phyloP scores from a whole-genome alignment of 2,113 vertebrate species.

The Crypturellus undulatus region DNA sequence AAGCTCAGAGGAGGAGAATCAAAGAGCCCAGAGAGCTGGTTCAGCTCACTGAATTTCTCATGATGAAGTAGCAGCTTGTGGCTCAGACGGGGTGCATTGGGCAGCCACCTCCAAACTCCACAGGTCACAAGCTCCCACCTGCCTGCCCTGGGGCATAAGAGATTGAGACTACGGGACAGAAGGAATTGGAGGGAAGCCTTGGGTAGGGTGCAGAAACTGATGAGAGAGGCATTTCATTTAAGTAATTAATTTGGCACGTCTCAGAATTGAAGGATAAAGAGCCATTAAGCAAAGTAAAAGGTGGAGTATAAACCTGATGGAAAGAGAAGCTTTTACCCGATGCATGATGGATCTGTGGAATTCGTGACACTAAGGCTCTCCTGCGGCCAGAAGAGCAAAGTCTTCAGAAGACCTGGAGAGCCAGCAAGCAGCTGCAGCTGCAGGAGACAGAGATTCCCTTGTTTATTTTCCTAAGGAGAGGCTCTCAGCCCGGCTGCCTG shows the following conservation, averaged over 20 bases:
- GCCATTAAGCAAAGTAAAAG: background rate
- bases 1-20: slow-evolving; percentile 22
- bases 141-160: background rate
- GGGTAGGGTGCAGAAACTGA: background rate
- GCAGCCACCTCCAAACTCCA: background rate
- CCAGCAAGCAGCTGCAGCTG: background rate
- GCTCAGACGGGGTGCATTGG: background rate
- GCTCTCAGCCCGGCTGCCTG: background rate
- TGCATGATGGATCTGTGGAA: background rate
- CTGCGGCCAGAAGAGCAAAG: background rate
- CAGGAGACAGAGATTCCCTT: background rate
- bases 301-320: slow-evolving; percentile 11
- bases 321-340: background rate
- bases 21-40: background rate
- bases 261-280: background rate
- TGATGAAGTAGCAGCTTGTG: background rate
- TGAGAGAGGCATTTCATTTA: background rate
- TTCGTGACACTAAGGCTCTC: background rate
- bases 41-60: background rate
- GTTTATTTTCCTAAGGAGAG: no score
- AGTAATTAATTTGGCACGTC: background rate
- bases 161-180: background rate
- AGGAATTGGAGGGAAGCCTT: background rate
- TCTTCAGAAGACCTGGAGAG: background rate
- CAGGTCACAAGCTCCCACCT: background rate